A percentile compares a stretch with the other conserved stretches of the same genome.
phyloP scores from a whole-genome alignment of 2,797 vertebrate species.

The Myiothlypis coronata region DNA sequence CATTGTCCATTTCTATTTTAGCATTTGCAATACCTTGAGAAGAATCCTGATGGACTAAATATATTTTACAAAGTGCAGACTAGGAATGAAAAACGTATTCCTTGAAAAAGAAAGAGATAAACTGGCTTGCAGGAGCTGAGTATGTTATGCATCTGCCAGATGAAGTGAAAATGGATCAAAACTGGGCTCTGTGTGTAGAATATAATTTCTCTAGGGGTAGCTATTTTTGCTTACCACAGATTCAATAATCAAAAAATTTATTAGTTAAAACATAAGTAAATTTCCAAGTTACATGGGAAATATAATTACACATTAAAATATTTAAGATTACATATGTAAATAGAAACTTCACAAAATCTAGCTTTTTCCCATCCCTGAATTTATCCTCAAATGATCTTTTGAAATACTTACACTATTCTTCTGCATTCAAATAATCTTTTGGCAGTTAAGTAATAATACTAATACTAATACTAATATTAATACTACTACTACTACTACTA shows the following conservation, averaged over 20 bases:
- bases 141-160: background rate
- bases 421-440: background rate
- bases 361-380: background rate
- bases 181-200: background rate
- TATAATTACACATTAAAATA: slow-evolving; percentile 2
- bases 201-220: background rate
- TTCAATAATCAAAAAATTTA: background rate
- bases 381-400: background rate
- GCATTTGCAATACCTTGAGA: background rate
- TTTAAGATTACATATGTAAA: background rate
- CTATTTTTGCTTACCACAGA: background rate
- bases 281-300: background rate
- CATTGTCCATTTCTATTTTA: background rate
- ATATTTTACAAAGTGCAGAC: background rate
- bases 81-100: background rate
- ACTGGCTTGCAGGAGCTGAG: background rate
- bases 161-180: background rate
- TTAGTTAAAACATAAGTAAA: background rate
- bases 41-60: background rate
- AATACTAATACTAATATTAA: too few relatives aligned
- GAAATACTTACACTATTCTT: background rate
- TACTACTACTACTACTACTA: background rate
- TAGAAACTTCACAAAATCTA: background rate
- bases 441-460: background rate
- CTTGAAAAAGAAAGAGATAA: background rate